Conservation (phyloP, 2,797 vertebrate genomes). For the Tangara arthus region DNA sequence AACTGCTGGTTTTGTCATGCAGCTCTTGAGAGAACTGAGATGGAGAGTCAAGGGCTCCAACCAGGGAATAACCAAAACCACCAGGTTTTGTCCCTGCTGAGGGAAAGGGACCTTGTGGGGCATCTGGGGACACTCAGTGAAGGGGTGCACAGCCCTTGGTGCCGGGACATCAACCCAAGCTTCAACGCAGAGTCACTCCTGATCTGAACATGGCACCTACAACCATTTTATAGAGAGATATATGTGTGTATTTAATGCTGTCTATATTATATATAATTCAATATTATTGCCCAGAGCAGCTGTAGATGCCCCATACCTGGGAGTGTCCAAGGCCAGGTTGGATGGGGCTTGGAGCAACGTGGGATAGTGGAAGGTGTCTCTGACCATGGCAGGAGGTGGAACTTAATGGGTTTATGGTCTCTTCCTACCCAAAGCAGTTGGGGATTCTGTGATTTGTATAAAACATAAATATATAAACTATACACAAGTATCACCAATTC, state of each 20-base stretch:
- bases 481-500: background rate
- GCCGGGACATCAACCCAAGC: too few relatives aligned
- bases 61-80: background rate
- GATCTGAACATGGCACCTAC: background rate
- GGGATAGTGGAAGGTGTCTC: background rate
- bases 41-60: background rate
- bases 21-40: background rate
- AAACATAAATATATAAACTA: background rate
- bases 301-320: background rate
- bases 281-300: background rate
- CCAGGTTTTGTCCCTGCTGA: background rate
- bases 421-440: background rate
- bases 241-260: background rate
- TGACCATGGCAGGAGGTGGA: background rate
- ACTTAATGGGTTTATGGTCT: background rate
- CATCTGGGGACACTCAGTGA: background rate
- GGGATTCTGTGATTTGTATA: background rate
- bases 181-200: background rate
- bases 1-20: background rate
- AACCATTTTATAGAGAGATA: background rate
- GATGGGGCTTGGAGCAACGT: rapidly evolving
- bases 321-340: background rate
- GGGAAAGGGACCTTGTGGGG: background rate
- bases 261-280: background rate
- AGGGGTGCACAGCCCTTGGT: background rate